phyloP scores from a whole-genome alignment of 2,113 vertebrate species.

The Noctilio leporinus region DNA sequence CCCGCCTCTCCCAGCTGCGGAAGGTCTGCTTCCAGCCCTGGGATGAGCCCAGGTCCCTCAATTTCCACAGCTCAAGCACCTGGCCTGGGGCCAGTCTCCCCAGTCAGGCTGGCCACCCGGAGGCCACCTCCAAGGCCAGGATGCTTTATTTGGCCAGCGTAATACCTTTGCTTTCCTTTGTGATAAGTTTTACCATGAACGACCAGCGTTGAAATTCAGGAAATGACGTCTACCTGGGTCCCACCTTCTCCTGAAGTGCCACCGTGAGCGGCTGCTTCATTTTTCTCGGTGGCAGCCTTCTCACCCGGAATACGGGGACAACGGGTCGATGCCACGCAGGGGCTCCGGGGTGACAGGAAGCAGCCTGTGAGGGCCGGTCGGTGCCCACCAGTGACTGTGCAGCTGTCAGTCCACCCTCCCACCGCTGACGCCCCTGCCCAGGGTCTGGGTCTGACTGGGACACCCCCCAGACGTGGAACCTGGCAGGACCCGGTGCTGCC shows the following conservation, averaged over 20 bases:
- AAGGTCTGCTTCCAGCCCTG: background rate
- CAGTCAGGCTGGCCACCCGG: background rate
- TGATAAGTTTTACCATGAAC: background rate
- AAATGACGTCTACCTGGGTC: background rate
- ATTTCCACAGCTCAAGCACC: background rate
- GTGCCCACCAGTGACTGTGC: accelerated
- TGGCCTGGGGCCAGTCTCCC: background rate
- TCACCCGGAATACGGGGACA: background rate
- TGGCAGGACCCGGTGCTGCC: background rate
- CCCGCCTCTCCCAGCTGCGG: background rate
- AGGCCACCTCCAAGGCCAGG: background rate
- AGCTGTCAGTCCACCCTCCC: background rate
- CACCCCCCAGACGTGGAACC: background rate
- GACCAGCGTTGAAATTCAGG: background rate
- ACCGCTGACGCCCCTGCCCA: background rate
- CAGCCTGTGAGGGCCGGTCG: accelerated
- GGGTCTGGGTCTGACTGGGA: too few relatives aligned
- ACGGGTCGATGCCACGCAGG: too few relatives aligned
- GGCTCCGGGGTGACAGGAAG: background rate
- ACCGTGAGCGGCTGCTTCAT: background rate
- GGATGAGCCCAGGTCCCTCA: accelerated
- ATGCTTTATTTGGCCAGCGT: background rate
- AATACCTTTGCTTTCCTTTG: background rate
- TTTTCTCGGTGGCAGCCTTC: background rate
- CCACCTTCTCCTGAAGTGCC: background rate